These are phyloP conservation scores for Misgurnus mizolepis DNA, from an alignment of 2,113 vertebrate species.

Conservation along the genomic window DNA sequence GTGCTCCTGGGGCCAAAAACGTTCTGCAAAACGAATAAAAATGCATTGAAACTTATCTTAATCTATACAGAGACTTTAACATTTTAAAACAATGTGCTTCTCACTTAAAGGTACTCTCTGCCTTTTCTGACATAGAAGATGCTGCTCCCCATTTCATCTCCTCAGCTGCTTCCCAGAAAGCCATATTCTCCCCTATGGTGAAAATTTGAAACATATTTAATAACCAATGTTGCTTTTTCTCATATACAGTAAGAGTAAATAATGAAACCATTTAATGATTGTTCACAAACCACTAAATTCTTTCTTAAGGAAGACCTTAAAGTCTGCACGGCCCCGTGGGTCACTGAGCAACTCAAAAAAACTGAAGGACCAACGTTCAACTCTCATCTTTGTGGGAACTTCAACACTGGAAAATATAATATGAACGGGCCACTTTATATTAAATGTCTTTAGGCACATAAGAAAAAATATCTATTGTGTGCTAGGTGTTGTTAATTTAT, in stretches of 20 bases:
- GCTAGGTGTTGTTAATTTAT: too few relatives aligned
- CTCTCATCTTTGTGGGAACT: constrained; percentile 88
- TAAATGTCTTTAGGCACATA: too few relatives aligned
- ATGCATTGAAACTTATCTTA: not conserved
- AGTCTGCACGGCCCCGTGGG: constrained; percentile 88
- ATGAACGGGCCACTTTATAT: not conserved
- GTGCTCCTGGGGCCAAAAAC: constrained; percentile 90
- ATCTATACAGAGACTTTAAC: not conserved
- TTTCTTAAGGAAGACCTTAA: constrained; percentile 96
- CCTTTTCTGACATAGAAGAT: constrained; percentile 89
- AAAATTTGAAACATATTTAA: not conserved
- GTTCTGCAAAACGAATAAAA: constrained; percentile 73
- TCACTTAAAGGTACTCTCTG: constrained; percentile 93
- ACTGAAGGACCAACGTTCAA: constrained; percentile 96
- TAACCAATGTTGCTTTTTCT: not conserved
- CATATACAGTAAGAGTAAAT: not conserved
- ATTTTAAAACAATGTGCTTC: not conserved
- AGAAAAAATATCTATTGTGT: too few relatives aligned
- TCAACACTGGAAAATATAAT: constrained; percentile 77
- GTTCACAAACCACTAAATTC: constrained; percentile 89
- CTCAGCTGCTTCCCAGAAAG: constrained; percentile 98
- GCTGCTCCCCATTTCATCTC: constrained; percentile 92
- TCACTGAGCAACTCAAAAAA: constrained; percentile 90
- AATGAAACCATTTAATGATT: not conserved
- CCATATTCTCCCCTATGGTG: constrained; percentile 88